A percentile compares a stretch with the other conserved stretches of the same genome.
These are phyloP conservation scores for Nyctalus aviator DNA, from an alignment of 2,797 vertebrate genomes.

Conservation along the genomic window DNA sequence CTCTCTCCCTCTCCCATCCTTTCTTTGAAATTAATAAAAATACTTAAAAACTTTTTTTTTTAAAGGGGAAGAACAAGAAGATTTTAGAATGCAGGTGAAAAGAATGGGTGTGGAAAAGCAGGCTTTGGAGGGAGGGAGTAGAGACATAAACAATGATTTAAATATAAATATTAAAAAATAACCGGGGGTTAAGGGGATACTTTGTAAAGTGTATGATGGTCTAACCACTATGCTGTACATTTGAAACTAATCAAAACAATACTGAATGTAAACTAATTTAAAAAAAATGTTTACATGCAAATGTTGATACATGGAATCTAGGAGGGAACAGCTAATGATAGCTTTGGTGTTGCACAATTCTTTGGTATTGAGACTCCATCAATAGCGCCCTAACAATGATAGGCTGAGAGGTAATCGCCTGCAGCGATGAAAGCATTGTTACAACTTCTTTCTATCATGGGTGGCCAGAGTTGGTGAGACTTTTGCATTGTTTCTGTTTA, in stretches of 20 bases:
- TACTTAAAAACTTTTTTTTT: too few species aligned
- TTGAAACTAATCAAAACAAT: background rate
- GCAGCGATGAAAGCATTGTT: background rate
- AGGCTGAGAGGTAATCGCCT: conserved; percentile 7
- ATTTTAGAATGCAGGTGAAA: conserved; percentile 51
- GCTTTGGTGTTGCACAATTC: background rate
- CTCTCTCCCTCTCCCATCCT: too few species aligned
- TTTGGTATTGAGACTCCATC: background rate
- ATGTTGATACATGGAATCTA: background rate
- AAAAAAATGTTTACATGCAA: background rate
- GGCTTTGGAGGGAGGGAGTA: background rate
- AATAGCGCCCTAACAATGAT: background rate
- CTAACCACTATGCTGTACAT: background rate
- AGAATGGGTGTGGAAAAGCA: conserved; percentile 44
- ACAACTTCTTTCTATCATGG: background rate
- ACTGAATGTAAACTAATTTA: background rate
- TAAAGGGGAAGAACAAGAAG: background rate
- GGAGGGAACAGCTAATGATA: background rate
- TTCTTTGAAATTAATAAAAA: too few species aligned
- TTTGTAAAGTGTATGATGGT: background rate
- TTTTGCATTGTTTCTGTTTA: background rate
- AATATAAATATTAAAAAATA: conserved; percentile 22
- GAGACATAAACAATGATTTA: background rate
- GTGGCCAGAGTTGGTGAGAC: conserved; percentile 35
- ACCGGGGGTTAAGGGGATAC: background rate